Conservation (phyloP, 2,113 vertebrate genomes). For the Cinclus mexicanus region DNA sequence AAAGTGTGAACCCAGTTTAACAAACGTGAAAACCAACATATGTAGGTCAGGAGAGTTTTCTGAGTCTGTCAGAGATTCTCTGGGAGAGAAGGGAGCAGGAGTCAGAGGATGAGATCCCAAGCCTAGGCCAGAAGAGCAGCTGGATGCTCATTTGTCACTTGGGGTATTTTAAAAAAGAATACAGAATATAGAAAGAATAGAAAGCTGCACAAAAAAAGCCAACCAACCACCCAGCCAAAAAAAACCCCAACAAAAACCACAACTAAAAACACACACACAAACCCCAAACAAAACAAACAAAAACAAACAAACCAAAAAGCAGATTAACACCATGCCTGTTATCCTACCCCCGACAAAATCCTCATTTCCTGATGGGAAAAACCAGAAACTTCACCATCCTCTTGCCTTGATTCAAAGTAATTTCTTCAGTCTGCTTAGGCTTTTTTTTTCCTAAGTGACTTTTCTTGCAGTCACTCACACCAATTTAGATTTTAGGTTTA, state of each 20-base stretch:
- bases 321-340: background rate
- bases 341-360: background rate
- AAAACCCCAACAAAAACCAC: too few species aligned
- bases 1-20: background rate
- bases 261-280: background rate
- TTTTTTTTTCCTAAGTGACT: background rate
- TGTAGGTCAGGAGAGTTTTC: conserved; percentile 17
- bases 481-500: background rate
- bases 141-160: background rate
- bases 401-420: background rate
- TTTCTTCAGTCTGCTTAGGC: background rate
- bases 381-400: background rate
- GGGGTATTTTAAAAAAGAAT: too few species aligned
- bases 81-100: background rate
- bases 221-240: background rate
- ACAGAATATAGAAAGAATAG: too few species aligned
- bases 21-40: background rate
- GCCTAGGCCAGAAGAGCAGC: background rate
- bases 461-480: background rate
- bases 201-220: background rate
- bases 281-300: background rate
- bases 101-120: background rate
- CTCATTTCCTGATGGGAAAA: background rate
- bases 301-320: background rate
- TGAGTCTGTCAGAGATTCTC: background rate